Conservation (phyloP, 1,140 invertebrate genomes). For the Drosophila repleta region DNA sequence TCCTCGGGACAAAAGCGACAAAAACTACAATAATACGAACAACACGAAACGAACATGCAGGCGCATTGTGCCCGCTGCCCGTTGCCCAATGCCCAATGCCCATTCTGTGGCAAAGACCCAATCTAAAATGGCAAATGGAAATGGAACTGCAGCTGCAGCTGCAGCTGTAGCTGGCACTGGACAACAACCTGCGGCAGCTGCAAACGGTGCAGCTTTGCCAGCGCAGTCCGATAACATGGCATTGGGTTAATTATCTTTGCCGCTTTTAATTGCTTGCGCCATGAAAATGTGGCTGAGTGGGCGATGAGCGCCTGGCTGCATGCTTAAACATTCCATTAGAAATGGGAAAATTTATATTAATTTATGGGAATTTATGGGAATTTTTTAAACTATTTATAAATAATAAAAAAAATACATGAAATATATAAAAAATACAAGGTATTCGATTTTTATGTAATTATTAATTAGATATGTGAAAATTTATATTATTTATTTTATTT, state of each 20-base stretch:
- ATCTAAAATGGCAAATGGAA: constrained; percentile 32
- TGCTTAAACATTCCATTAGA: too few species aligned
- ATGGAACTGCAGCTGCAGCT: background rate
- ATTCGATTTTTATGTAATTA: too few species aligned
- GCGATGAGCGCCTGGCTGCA: too few species aligned
- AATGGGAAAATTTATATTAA: too few species aligned
- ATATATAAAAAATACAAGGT: too few species aligned
- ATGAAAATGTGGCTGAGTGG: background rate
- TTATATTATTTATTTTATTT: too few species aligned
- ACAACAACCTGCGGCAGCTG: constrained; percentile 37
- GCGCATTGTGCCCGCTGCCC: constrained; percentile 62
- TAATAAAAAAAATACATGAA: too few species aligned
- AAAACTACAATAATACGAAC: constrained; percentile 15
- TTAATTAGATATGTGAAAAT: too few species aligned
- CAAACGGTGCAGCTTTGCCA: constrained; percentile 14
- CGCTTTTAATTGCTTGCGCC: background rate
- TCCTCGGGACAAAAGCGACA: constrained; percentile 27
- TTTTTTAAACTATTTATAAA: too few species aligned
- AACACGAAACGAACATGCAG: constrained; percentile 52
- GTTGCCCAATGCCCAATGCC: constrained; percentile 29
- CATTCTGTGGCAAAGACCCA: constrained; percentile 42
- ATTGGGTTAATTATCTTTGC: constrained; percentile 61
- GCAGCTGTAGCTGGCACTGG: constrained; percentile 17
- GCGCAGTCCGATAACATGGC: constrained; percentile 10
- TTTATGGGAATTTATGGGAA: too few species aligned